Evolutionary conservation across 1,140 invertebrate species (phyloP).

Genomic region (Acromyrmex charruanus): DNA sequence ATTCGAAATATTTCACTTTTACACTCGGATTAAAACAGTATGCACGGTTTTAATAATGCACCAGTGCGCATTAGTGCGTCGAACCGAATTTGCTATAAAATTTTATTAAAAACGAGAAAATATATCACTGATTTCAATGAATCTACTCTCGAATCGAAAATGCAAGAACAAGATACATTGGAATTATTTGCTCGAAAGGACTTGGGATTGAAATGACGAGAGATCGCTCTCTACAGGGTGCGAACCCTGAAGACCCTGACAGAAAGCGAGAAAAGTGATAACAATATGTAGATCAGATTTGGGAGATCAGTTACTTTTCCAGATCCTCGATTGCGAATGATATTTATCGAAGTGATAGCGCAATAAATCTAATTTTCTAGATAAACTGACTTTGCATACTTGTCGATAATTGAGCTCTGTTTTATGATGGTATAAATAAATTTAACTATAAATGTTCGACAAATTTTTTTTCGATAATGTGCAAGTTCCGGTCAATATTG

Average conservation of each 20-base stretch:
- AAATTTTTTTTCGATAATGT: slow-evolving; percentile 38
- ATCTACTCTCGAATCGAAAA: slow-evolving; percentile 4
- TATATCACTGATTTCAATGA: not conserved
- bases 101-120: not conserved
- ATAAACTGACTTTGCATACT: not conserved
- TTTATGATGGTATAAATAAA: slow-evolving; percentile 2
- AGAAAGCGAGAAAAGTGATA: slow-evolving; percentile 44
- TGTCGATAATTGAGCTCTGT: not conserved
- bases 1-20: too few relatives aligned
- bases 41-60: too few relatives aligned
- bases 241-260: not conserved
- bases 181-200: slow-evolving; percentile 43
- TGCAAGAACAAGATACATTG: slow-evolving; percentile 3
- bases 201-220: slow-evolving; percentile 27
- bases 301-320: slow-evolving; percentile 16
- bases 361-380: slow-evolving; percentile 35
- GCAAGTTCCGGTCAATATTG: slow-evolving; percentile 17
- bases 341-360: slow-evolving; percentile 46
- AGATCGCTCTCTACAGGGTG: slow-evolving; percentile 24
- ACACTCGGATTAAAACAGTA: too few relatives aligned
- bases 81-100: not conserved
- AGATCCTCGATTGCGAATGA: slow-evolving; percentile 9
- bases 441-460: slow-evolving; percentile 4
- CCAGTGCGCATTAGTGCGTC: too few relatives aligned
- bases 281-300: slow-evolving; percentile 51